Evolutionary conservation across 1,140 invertebrate genomes (phyloP), one percentile per base, ranked within the genome.

Genomic region (Trichoplusia ni): DNA sequence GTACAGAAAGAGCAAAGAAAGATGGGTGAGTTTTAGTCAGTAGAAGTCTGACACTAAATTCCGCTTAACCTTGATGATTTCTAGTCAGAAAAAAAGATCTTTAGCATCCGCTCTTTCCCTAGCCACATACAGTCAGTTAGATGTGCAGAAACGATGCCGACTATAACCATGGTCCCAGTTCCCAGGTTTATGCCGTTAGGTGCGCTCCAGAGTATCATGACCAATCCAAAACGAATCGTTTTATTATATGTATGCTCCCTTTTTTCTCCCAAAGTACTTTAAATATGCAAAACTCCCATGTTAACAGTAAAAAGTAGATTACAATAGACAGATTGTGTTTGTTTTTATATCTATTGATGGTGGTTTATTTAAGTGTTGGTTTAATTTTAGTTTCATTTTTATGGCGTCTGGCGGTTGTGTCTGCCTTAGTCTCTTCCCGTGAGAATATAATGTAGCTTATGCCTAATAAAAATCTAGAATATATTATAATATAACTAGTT

Each of bases 161-260:
- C 64, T 64, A 66, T 76, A 73, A 67, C 68, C 51, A 60, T 64
- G 60, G 64, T 56, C 63, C 64, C 61, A 62, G 42, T 58, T 64
- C 27, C 61, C 70, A 69, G 71, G 69, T 73, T 73, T 70, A 75
- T 77, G 62, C 60, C 65, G 69, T 73, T 76, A 73, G 67, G 61
- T 73, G 68, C 67, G 58, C 62, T 66, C 59, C 64, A 37, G 58
- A 66, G 72, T 46, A 67, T 75, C 70, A 75, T 70, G 64, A 54
- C 54, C 67, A 66, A 69, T 73, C 40, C 40, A 63, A 63, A n/a
- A 77, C 67, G 67, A 66, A 77, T 67, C 67, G 74, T 63, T 73
- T 73, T 73, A 73, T 71, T 71, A 58, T 73, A 64, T 69, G 53
- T 46, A 66, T 68, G 44, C 29, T 40, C 31, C 66, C 37, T 56